A percentile compares a stretch with the other conserved stretches of the same genome.
phyloP scores from a whole-genome alignment of 1,140 invertebrate genomes.

The Olivierus martensii region DNA sequence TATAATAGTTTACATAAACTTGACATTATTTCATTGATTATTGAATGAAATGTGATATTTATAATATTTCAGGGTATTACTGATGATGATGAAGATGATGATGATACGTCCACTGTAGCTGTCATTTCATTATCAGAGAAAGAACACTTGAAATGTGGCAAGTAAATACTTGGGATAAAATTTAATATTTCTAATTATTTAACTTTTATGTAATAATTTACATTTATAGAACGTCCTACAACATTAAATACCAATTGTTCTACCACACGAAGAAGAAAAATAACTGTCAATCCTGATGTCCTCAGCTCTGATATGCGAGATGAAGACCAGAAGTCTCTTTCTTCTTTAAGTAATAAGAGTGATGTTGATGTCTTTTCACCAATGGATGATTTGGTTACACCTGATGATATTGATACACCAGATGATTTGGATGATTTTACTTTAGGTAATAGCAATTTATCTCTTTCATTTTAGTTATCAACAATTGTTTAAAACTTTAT shows the following conservation, averaged over 20 bases:
- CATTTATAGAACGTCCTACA: constrained; percentile 13
- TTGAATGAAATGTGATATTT: too few species aligned
- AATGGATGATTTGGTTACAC: constrained; percentile 26
- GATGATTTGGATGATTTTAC: constrained; percentile 36
- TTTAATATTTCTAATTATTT: too few species aligned
- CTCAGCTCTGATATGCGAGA: constrained; percentile 18
- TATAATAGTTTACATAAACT: too few species aligned
- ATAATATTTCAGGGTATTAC: too few species aligned
- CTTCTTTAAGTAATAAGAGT: constrained; percentile 19
- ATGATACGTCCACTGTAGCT: too few species aligned
- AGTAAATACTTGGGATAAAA: too few species aligned
- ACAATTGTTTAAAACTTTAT: neutral
- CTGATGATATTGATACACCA: constrained; percentile 34
- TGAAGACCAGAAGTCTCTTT: constrained; percentile 22
- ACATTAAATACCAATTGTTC: constrained; percentile 12
- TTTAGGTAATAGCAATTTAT: constrained; percentile 24
- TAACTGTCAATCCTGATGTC: constrained; percentile 26
- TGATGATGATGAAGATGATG: too few species aligned
- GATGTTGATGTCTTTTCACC: constrained; percentile 18
- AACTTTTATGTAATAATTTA: too few species aligned
- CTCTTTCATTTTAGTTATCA: neutral
- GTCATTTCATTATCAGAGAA: too few species aligned
- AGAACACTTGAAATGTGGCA: too few species aligned
- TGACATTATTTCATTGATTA: too few species aligned
- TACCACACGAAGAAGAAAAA: constrained; percentile 23